phyloP scores from a whole-genome alignment of 2,888 invertebrate genomes.

The Diplazon laetatorius region DNA sequence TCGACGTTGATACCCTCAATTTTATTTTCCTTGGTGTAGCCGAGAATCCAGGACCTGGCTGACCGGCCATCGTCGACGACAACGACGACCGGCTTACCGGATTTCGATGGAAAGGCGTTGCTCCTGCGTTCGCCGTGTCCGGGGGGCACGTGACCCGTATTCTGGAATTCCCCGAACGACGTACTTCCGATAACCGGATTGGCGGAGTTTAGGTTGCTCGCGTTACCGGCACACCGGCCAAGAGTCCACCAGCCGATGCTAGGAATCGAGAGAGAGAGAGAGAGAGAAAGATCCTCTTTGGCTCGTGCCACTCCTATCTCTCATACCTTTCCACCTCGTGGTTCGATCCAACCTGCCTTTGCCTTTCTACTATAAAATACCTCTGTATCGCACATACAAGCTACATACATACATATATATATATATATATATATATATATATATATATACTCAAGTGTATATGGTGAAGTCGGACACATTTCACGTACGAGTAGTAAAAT shows the following conservation, averaged over 20 bases:
- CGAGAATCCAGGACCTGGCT: background rate
- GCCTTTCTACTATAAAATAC: background rate
- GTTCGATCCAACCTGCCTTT: background rate
- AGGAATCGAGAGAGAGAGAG: background rate
- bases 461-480: background rate
- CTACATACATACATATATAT: too few species aligned
- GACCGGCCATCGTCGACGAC: background rate
- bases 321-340: background rate
- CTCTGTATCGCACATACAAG: background rate
- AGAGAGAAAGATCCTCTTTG: background rate
- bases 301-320: background rate
- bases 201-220: conserved; percentile 35
- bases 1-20: conserved; percentile 36
- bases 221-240: background rate
- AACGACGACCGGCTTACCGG: conserved; percentile 13
- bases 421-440: too few species aligned
- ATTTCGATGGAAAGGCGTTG: conserved; percentile 24
- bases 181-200: conserved; percentile 45
- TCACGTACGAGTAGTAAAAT: conserved; percentile 29
- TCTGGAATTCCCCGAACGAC: conserved; percentile 27
- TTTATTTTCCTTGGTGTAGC: conserved; percentile 20
- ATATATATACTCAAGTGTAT: background rate
- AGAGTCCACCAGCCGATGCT: background rate
- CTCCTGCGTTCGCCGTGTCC: background rate
- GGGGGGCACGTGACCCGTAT: conserved; percentile 24